phyloP scores from a whole-genome alignment of 2,888 invertebrate genomes.

The Noctua comes region DNA sequence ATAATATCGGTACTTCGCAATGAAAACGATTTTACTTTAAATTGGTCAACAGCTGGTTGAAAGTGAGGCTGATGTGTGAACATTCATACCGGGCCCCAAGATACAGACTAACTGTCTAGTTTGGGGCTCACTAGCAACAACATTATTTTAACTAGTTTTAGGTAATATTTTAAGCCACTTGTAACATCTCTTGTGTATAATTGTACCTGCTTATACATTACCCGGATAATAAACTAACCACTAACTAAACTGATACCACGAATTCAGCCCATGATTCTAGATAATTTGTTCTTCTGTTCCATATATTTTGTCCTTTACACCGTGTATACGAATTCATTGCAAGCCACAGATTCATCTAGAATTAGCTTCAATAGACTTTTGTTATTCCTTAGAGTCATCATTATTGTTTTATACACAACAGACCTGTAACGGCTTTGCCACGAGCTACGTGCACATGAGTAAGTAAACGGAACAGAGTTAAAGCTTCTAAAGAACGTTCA shows the following conservation, averaged over 20 bases:
- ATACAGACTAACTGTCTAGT: too few relatives aligned
- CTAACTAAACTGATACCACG: background rate
- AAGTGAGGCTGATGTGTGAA: background rate
- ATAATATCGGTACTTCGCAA: constrained; percentile 16
- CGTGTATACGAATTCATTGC: background rate
- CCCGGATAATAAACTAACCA: too few relatives aligned
- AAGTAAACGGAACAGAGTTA: too few relatives aligned
- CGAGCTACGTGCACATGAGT: background rate
- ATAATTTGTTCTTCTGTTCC: too few relatives aligned
- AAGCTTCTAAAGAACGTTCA: too few relatives aligned
- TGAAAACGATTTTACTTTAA: constrained; percentile 11
- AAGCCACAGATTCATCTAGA: background rate
- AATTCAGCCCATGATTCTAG: background rate
- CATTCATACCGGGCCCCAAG: background rate
- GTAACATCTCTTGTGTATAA: too few relatives aligned
- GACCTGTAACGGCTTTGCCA: background rate
- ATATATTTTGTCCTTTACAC: background rate
- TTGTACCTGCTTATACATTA: too few relatives aligned
- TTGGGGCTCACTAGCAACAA: too few relatives aligned
- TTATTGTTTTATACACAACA: background rate
- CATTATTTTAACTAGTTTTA: too few relatives aligned
- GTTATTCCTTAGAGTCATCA: background rate
- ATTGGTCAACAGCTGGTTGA: constrained; percentile 17
- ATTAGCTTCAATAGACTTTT: background rate
- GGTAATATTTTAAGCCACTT: too few relatives aligned